A percentile compares a stretch with the other conserved stretches of the same genome.
Conservation (phyloP, 2,113 vertebrate species). For the Fulmarus glacialis region DNA sequence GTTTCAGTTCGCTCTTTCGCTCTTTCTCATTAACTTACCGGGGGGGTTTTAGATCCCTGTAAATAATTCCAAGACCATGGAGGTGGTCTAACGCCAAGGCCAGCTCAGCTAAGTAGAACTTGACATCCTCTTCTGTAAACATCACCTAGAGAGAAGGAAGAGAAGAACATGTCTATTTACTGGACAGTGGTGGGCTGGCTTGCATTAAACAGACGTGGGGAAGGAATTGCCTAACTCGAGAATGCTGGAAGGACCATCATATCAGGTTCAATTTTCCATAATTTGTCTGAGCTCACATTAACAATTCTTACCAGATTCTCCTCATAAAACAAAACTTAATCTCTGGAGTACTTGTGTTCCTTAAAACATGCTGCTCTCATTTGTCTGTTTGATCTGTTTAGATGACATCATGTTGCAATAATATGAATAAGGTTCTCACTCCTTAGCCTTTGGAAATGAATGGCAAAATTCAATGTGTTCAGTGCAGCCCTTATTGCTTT, state of each 20-base stretch:
- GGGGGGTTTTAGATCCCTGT: slow-evolving; percentile 89
- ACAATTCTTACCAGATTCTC: background rate
- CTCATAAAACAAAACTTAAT: background rate
- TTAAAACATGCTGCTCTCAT: background rate
- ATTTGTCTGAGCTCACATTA: background rate
- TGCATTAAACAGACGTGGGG: accelerated
- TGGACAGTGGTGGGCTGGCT: background rate
- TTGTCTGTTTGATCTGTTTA: background rate
- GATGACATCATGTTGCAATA: background rate
- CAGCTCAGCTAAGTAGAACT: slow-evolving; percentile 89
- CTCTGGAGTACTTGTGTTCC: background rate
- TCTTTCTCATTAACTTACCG: slow-evolving; percentile 70
- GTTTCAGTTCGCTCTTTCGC: background rate
- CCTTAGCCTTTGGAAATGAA: background rate
- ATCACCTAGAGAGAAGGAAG: slow-evolving; percentile 78
- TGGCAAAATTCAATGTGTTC: background rate
- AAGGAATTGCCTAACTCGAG: background rate
- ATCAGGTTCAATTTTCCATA: background rate
- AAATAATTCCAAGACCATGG: slow-evolving; percentile 87
- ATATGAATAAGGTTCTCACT: background rate
- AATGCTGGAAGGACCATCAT: background rate
- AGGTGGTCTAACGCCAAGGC: slow-evolving; percentile 87
- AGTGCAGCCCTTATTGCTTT: background rate
- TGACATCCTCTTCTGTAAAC: slow-evolving; percentile 91
- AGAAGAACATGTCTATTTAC: background rate